Conservation (phyloP, 2,888 invertebrate species). For the Alsophila aescularia region DNA sequence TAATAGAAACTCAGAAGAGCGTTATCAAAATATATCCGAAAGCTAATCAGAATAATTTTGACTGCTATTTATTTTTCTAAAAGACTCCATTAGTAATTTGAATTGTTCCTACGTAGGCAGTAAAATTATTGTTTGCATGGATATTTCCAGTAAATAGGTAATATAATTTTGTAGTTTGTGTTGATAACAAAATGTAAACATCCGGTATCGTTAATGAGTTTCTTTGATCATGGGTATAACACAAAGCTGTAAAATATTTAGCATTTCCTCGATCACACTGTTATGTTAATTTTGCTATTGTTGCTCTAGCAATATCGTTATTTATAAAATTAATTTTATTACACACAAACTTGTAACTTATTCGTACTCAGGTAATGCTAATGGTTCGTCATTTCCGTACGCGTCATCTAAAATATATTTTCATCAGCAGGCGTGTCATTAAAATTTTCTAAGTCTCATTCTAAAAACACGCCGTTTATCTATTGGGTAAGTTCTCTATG, state of each 20-base stretch:
- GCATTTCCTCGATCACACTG: neutral
- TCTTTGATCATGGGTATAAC: constrained; percentile 1
- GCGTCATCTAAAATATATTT: neutral
- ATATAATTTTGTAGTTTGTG: neutral
- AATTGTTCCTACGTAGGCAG: too few relatives aligned
- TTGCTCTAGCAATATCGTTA: neutral
- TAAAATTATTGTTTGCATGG: too few relatives aligned
- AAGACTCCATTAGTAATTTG: too few relatives aligned
- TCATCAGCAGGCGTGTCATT: neutral
- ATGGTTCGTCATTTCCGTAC: too few relatives aligned
- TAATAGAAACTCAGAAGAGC: too few relatives aligned
- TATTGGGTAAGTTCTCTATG: too few relatives aligned
- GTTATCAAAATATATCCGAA: too few relatives aligned
- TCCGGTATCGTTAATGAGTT: neutral
- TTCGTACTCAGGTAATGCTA: too few relatives aligned
- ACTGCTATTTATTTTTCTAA: too few relatives aligned
- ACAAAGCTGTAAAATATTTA: neutral
- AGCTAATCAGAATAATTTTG: too few relatives aligned
- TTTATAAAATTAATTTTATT: neutral
- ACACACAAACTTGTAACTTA: neutral
- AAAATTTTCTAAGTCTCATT: neutral
- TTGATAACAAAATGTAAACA: neutral
- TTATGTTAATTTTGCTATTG: neutral
- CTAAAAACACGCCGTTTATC: too few relatives aligned
- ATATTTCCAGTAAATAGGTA: too few relatives aligned